Evolutionary conservation across 2,113 vertebrate genomes (phyloP).

Genomic region (Egretta garzetta): DNA sequence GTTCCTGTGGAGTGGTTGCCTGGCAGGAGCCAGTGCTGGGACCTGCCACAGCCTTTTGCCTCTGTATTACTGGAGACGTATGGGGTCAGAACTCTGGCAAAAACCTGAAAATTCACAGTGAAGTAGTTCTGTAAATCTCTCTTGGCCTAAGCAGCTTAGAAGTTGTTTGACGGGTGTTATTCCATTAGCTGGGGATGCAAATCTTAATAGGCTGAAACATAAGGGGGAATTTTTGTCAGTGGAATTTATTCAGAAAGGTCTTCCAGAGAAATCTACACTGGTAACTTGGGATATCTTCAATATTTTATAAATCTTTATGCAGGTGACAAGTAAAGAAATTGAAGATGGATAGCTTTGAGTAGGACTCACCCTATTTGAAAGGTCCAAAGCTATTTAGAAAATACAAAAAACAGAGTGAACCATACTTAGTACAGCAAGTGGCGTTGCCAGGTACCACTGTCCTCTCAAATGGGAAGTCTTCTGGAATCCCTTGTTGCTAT

Average conservation of each 20-base stretch:
- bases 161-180: not conserved
- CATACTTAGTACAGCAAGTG: not conserved
- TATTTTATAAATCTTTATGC: not conserved
- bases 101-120: not conserved
- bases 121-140: not conserved
- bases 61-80: not conserved
- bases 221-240: not conserved
- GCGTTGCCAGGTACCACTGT: slow-evolving; percentile 50
- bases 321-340: not conserved
- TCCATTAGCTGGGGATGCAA: not conserved
- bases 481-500: slow-evolving; percentile 68
- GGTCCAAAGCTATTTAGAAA: slow-evolving; percentile 1
- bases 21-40: not conserved
- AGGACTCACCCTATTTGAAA: not conserved
- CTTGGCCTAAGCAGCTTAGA: not conserved
- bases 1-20: not conserved
- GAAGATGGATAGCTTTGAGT: not conserved
- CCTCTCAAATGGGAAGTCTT: slow-evolving; percentile 54
- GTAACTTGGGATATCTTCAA: not conserved
- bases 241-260: not conserved
- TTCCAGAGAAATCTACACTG: not conserved
- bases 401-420: not conserved
- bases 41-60: not conserved
- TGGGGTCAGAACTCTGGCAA: not conserved
- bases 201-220: not conserved